Evolutionary conservation across 2,113 vertebrate species (phyloP), one percentile per base, ranked within the genome.

Genomic region (Hippolais icterina): DNA sequence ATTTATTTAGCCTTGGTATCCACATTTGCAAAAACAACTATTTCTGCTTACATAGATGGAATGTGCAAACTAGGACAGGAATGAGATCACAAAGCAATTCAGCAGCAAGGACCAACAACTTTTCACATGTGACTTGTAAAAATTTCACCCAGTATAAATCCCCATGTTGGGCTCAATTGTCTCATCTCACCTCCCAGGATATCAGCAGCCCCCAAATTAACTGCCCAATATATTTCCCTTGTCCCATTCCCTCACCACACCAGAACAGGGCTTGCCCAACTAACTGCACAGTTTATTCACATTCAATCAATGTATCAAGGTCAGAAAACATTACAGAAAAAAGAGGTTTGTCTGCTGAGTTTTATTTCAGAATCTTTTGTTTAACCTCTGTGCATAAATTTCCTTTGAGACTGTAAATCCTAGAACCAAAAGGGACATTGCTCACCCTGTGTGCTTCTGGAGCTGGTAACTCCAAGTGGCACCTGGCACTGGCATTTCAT

Each of bases 401-500:
- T 83, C 63, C 85, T 69, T 69, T 57, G 87, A 70, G 56, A 11
- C 35, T 74, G 24, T 44, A 90, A 91, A 78, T 33, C 41, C 44
- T 20, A 31, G 33, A 56, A 92, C 56, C 70, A 91, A 96, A 92
- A 79, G 41, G 31, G 49, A 39, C 78, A 72, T 42, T 80, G 53
- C 44, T 83, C 28, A 69, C 47, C 49, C 72, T 9, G 13, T 24
- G 41, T 76, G 64, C 50, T 91, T 93, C 60, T 74, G 79, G 94
- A 94, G 68, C 50, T 92, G 72, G 70, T 84, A 83, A 57, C 10
- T 92, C 86, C 25, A 87, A 96, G 94, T 57, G 87, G 65, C 52
- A 92, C 80, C 87, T 87, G 87, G 91, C 71, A 91, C 69, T 76
- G 79, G 94, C 77, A 97, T 97, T 83, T 97, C 54, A 70, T 94